Conservation (phyloP, 2,797 vertebrate species). For the Catamblyrhynchus diadema region DNA sequence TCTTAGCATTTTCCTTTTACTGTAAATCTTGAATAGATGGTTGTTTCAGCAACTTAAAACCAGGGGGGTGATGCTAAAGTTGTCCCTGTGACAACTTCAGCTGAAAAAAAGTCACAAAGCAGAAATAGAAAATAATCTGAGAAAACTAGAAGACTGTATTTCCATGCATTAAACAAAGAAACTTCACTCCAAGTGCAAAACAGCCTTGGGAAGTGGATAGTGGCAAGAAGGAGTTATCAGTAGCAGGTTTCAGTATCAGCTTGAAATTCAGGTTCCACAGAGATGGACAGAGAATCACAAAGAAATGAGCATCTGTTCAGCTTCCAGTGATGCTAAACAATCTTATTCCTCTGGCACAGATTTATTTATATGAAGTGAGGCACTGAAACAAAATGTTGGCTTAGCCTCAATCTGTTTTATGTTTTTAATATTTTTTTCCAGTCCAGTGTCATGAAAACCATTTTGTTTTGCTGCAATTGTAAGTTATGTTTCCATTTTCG, state of each 20-base stretch:
- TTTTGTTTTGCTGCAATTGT: background rate
- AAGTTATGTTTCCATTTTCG: background rate
- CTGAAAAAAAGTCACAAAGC: background rate
- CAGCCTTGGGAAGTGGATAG: background rate
- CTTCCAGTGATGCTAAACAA: conserved; percentile 11
- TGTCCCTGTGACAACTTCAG: background rate
- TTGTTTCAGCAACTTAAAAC: background rate
- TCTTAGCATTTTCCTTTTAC: background rate
- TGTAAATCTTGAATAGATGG: background rate
- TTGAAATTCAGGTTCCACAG: background rate
- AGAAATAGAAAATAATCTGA: background rate
- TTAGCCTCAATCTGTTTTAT: background rate
- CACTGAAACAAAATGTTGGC: conserved; percentile 39
- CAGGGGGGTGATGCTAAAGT: background rate
- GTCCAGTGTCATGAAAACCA: background rate
- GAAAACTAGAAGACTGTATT: background rate
- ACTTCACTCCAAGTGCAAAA: background rate
- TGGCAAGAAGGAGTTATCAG: background rate
- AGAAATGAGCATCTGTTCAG: conserved; percentile 38
- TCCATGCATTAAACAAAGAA: background rate
- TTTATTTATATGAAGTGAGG: conserved; percentile 18
- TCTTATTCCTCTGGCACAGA: conserved; percentile 27
- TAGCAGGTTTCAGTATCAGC: background rate
- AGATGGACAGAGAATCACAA: background rate
- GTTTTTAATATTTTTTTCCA: background rate